Evolutionary conservation across 2,888 invertebrate species (phyloP).

Genomic region (Cosmopolites sordidus): DNA sequence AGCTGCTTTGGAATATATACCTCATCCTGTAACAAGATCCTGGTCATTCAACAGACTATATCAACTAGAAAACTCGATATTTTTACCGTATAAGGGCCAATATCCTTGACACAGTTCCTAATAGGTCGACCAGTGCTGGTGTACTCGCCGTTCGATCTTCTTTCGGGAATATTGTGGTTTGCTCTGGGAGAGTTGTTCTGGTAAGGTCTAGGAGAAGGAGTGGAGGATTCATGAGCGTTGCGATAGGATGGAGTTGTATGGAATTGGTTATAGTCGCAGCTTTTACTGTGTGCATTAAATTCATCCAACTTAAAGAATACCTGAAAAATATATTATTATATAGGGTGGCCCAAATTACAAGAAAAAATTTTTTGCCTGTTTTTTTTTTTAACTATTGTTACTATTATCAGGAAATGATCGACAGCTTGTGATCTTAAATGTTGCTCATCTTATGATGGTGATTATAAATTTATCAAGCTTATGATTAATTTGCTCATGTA

Average conservation of each 20-base stretch:
- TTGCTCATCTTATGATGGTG: no score
- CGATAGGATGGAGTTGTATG: constrained; percentile 20
- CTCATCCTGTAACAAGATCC: constrained; percentile 20
- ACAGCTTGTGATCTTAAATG: no score
- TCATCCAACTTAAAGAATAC: constrained; percentile 47
- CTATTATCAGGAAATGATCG: no score
- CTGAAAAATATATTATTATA: no score
- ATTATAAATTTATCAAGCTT: no score
- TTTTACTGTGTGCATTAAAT: constrained; percentile 45
- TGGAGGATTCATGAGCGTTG: not conserved
- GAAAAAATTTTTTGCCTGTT: no score
- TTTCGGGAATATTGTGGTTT: not conserved
- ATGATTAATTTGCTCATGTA: no score
- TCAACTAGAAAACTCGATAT: no score
- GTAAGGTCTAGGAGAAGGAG: not conserved
- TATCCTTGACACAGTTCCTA: constrained; percentile 43
- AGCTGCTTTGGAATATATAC: constrained; percentile 29
- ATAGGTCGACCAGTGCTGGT: constrained; percentile 39
- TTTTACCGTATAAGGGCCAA: constrained; percentile 41
- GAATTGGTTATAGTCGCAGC: constrained; percentile 38
- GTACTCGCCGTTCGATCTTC: constrained; percentile 16
- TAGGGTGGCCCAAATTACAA: no score
- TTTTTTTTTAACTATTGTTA: no score
- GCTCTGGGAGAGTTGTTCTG: constrained; percentile 4
- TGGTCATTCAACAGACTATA: no score